A percentile compares a stretch with the other conserved stretches of the same genome.
These are phyloP conservation scores for Hippocampus barbouri DNA, from an alignment of 2,113 vertebrate genomes.

Conservation along the genomic window DNA sequence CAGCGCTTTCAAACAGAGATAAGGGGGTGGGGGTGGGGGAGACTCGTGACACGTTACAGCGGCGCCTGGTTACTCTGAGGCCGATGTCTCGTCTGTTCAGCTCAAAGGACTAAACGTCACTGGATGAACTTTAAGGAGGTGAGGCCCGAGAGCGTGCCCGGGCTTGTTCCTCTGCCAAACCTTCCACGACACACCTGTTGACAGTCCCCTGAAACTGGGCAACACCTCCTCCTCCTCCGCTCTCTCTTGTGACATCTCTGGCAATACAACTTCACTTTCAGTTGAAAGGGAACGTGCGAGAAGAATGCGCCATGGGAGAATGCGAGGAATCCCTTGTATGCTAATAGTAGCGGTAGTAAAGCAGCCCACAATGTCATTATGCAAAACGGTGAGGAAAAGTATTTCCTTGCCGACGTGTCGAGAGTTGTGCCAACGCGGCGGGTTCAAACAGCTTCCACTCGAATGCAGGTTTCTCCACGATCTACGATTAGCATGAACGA, in stretches of 20 bases:
- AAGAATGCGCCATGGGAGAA: constrained; percentile 28
- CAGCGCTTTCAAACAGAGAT: constrained; percentile 39
- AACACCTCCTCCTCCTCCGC: constrained; percentile 35
- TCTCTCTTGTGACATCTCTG: constrained; percentile 51
- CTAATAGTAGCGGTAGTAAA: constrained; percentile 9
- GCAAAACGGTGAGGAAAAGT: not conserved
- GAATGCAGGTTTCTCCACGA: not conserved
- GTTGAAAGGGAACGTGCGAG: constrained; percentile 49
- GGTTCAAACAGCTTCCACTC: not conserved
- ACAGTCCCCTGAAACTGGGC: constrained; percentile 54
- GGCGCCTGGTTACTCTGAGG: not conserved
- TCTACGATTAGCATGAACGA: too few species aligned
- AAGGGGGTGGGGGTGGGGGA: constrained; percentile 58
- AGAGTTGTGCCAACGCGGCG: not conserved
- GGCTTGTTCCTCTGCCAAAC: constrained; percentile 44
- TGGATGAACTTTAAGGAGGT: not conserved
- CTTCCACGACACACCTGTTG: constrained; percentile 48
- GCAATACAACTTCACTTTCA: constrained; percentile 58
- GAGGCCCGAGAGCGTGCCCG: constrained; percentile 32
- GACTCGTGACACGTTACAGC: constrained; percentile 39
- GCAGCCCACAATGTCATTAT: constrained; percentile 24
- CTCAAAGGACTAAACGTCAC: not conserved
- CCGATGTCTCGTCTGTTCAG: not conserved
- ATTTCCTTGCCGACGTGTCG: not conserved
- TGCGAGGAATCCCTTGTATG: constrained; percentile 39